Evolutionary conservation across 1,140 invertebrate species (phyloP).

Genomic region (Chironomus tepperi): DNA sequence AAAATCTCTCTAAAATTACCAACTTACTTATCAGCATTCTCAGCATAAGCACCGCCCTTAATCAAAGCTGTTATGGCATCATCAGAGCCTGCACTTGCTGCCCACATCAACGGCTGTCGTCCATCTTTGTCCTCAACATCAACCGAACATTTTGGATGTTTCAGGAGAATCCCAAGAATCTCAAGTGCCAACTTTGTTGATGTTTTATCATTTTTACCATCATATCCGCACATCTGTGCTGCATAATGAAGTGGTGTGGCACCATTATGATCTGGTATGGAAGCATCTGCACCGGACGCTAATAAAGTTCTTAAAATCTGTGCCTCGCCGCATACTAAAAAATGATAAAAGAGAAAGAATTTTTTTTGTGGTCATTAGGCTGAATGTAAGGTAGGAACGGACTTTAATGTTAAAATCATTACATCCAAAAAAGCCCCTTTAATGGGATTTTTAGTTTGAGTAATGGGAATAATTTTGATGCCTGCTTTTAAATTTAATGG

Average conservation of each 20-base stretch:
- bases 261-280: conserved; percentile 83
- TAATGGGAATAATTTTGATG: too few relatives aligned
- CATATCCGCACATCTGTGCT: conserved; percentile 85
- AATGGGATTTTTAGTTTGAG: too few relatives aligned
- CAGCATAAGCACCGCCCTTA: conserved; percentile 71
- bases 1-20: too few relatives aligned
- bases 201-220: conserved; percentile 45
- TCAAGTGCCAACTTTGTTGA: conserved; percentile 55
- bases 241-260: conserved; percentile 96
- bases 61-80: conserved; percentile 81
- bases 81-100: conserved; percentile 88
- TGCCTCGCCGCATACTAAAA: conserved; percentile 79
- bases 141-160: conserved; percentile 65
- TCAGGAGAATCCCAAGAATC: conserved; percentile 74
- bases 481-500: too few relatives aligned
- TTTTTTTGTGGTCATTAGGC: too few relatives aligned
- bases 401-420: too few relatives aligned
- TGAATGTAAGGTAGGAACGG: too few relatives aligned
- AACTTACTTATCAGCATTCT: conserved; percentile 61
- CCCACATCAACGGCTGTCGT: conserved; percentile 90
- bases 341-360: neutral
- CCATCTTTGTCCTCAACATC: conserved; percentile 84
- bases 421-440: too few relatives aligned
- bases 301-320: conserved; percentile 78
- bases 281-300: conserved; percentile 70